Conservation (phyloP, 2,113 vertebrate species). For the Mellivora capensis region DNA sequence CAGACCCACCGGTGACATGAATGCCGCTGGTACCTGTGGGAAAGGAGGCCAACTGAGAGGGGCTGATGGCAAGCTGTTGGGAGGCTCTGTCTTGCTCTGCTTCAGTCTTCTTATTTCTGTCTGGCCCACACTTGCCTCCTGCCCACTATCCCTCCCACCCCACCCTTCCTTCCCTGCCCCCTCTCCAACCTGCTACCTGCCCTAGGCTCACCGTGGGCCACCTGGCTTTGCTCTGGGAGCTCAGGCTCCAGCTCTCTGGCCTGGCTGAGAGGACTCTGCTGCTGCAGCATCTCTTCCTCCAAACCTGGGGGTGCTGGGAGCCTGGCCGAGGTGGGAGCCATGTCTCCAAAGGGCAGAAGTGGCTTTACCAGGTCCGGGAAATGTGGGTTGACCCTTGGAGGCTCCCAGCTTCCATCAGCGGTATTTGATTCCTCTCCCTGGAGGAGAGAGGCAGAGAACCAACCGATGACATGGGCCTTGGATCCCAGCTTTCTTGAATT, state of each 20-base stretch:
- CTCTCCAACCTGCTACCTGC: neutral
- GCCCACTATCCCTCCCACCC: neutral
- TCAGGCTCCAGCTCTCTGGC: constrained; percentile 52
- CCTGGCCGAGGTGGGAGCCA: neutral
- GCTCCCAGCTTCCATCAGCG: neutral
- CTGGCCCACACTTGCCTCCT: neutral
- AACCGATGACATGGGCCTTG: neutral
- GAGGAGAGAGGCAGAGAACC: neutral
- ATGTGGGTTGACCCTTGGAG: neutral
- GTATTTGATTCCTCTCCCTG: constrained; percentile 57
- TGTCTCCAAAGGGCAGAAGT: constrained; percentile 39
- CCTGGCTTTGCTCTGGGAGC: constrained; percentile 52
- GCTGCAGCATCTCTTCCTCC: constrained; percentile 51
- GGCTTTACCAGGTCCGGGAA: constrained; percentile 62
- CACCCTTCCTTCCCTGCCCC: neutral
- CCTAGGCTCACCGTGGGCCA: constrained; percentile 51
- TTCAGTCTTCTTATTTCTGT: neutral
- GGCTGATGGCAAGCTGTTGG: neutral
- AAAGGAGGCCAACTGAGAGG: neutral
- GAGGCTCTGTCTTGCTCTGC: neutral
- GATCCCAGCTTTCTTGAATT: neutral
- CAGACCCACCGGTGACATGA: constrained; percentile 64
- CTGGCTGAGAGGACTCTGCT: constrained; percentile 48
- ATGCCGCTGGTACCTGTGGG: constrained; percentile 70
- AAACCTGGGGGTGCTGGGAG: neutral